These are phyloP conservation scores for Eupithecia centaureata DNA, from an alignment of 2,888 invertebrate genomes.

Conservation along the genomic window DNA sequence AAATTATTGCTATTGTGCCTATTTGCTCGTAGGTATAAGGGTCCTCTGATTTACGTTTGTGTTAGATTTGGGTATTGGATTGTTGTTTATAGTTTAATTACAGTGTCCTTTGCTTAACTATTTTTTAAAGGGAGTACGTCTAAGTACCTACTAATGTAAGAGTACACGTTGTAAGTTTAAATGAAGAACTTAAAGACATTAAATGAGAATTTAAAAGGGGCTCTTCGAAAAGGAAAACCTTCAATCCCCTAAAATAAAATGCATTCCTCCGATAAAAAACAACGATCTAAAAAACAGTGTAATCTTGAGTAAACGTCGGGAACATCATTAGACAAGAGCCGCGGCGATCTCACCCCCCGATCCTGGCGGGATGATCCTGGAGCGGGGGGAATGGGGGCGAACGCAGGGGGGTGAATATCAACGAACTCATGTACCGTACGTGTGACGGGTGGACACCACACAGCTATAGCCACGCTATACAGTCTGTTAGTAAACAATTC, in stretches of 20 bases:
- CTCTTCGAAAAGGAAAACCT: slow-evolving; percentile 12
- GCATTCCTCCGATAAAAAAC: slow-evolving; percentile 43
- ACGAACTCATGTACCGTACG: slow-evolving; percentile 80
- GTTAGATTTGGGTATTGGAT: background rate
- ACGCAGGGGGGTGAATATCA: slow-evolving; percentile 72
- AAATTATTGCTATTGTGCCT: background rate
- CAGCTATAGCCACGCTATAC: slow-evolving; percentile 66
- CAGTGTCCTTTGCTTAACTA: background rate
- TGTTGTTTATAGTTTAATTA: background rate
- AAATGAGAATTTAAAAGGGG: background rate
- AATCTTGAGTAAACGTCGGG: slow-evolving; percentile 73
- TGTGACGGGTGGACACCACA: slow-evolving; percentile 71
- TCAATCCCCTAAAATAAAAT: slow-evolving; percentile 39
- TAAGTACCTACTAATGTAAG: too few species aligned
- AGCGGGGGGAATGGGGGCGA: slow-evolving; percentile 48
- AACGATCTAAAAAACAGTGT: slow-evolving; percentile 61
- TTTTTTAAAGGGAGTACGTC: too few species aligned
- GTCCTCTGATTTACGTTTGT: background rate
- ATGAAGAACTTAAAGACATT: background rate
- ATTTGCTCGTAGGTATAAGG: background rate
- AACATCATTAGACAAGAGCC: slow-evolving; percentile 76
- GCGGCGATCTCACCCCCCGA: slow-evolving; percentile 60
- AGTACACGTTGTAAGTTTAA: background rate
- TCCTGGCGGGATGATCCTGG: slow-evolving; percentile 67
- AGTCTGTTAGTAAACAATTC: slow-evolving; percentile 82